Base-by-base conservation (phyloP, 92 coral and sea anemone genomes). In the Porites divaricata region DNA sequence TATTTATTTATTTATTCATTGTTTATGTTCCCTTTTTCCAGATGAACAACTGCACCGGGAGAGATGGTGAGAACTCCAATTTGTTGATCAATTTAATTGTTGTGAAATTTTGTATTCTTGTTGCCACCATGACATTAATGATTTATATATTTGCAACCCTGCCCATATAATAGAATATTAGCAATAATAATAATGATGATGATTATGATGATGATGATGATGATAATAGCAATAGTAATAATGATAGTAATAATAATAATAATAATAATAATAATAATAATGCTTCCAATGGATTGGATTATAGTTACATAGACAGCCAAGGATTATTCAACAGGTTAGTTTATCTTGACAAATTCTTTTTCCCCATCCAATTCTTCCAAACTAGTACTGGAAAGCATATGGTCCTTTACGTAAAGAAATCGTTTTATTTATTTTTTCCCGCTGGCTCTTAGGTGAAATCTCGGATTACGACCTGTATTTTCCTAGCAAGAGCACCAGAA, bases 381-480 rank as follows among this genome's bases (percentile, higher is more conserved):
- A 35, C 45, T 35, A 4, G 45, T 35, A 4, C 45, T 35, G 45
- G 7, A 35, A 35, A 35, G 7, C 17, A 2, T 54, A 54, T 11
- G 2, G 16, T 54, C 12, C 4, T 11, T 8, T 11, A 54, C 0
- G 59, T 0, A 11, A 54, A 54, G 59, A 54, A 54, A 54, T 11
- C 59, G 12, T 54, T 11, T 11, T 8, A 35, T 48, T 41, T 10
- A 1, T 12, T 35, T 1, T 24, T 22, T 57, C 35, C 25, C 16
- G 26, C 8, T 9, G 3, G 8, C 49, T 35, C 26, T 45, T n/a
- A 48, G 70, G 16, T n/a, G 81, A 61, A 13, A n/a, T 16, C n/a
- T 53, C 62, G 25, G 48, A 25, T 13, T 78, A 49, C 41, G 82
- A 78, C 24, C 41, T 22, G 41, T 5, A n/a, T 52, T 78, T 78